phyloP scores from a whole-genome alignment of 1,140 invertebrate genomes.

The Drusus annulatus region DNA sequence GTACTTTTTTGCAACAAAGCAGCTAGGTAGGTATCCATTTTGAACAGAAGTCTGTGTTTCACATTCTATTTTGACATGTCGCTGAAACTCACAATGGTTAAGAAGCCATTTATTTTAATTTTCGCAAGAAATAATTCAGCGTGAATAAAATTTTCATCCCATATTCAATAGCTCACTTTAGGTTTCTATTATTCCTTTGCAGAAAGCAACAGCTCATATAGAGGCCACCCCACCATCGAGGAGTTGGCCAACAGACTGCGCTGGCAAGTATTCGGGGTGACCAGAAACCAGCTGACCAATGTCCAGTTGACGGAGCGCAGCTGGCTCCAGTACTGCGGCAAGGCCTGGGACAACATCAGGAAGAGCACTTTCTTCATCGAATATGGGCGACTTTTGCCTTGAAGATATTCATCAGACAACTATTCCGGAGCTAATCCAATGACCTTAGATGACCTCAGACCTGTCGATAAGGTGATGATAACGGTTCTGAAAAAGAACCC shows the following conservation, averaged over 20 bases:
- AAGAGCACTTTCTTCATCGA: slow-evolving; percentile 88
- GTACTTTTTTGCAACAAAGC: no score
- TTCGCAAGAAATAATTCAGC: no score
- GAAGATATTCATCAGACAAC: not conserved
- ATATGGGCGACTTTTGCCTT: slow-evolving; percentile 70
- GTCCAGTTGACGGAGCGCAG: slow-evolving; percentile 79
- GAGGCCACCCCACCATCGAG: slow-evolving; percentile 79
- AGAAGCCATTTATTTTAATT: no score
- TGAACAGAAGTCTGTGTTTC: no score
- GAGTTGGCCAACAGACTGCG: slow-evolving; percentile 77
- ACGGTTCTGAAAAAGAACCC: not conserved
- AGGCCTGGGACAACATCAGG: slow-evolving; percentile 87
- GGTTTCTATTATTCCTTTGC: slow-evolving; percentile 42
- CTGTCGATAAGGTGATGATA: no score
- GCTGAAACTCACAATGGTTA: no score
- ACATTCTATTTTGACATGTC: no score
- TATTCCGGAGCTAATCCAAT: no score
- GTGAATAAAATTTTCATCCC: no score
- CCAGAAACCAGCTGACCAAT: slow-evolving; percentile 77
- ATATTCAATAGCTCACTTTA: no score
- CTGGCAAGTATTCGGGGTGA: slow-evolving; percentile 79
- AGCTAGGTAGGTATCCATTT: no score
- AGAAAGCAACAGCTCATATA: slow-evolving; percentile 72
- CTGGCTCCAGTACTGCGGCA: slow-evolving; percentile 85
- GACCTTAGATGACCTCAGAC: no score